Conservation (phyloP, 1,140 invertebrate genomes). For the Arctopsyche grandis region DNA sequence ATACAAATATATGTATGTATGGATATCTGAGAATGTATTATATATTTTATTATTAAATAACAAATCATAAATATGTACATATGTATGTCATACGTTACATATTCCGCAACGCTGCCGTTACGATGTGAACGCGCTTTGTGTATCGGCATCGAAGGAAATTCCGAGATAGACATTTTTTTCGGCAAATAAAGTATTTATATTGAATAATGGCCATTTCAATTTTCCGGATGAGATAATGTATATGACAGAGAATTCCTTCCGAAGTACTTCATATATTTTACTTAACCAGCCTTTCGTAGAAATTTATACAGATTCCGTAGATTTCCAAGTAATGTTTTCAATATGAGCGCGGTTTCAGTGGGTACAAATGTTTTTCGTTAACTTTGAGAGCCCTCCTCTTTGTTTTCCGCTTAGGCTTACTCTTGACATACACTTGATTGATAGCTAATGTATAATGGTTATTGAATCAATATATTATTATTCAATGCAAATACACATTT, state of each 20-base stretch:
- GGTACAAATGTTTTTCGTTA: neutral
- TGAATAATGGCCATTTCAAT: slow-evolving; percentile 22
- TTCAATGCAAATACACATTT: neutral
- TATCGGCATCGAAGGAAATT: too few relatives aligned
- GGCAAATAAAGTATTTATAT: slow-evolving; percentile 21
- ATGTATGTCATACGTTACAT: too few relatives aligned
- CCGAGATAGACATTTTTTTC: neutral
- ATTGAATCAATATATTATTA: slow-evolving; percentile 20
- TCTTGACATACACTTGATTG: neutral
- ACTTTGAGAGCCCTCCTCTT: neutral
- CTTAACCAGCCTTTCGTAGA: neutral
- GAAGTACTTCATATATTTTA: neutral
- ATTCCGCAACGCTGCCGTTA: too few relatives aligned
- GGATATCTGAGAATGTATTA: neutral
- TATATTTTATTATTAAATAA: neutral
- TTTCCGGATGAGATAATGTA: slow-evolving; percentile 13
- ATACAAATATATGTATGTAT: neutral
- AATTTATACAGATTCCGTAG: slow-evolving; percentile 1
- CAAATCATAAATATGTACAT: neutral
- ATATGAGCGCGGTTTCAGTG: neutral
- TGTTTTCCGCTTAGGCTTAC: neutral
- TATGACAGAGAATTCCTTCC: neutral
- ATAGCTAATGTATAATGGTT: neutral
- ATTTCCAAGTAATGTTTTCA: slow-evolving; percentile 1
- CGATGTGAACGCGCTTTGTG: too few relatives aligned